These are phyloP conservation scores for Actinopyga echinites DNA, from an alignment of 53 echinoderm and acorn worm species.

Conservation along the genomic window DNA sequence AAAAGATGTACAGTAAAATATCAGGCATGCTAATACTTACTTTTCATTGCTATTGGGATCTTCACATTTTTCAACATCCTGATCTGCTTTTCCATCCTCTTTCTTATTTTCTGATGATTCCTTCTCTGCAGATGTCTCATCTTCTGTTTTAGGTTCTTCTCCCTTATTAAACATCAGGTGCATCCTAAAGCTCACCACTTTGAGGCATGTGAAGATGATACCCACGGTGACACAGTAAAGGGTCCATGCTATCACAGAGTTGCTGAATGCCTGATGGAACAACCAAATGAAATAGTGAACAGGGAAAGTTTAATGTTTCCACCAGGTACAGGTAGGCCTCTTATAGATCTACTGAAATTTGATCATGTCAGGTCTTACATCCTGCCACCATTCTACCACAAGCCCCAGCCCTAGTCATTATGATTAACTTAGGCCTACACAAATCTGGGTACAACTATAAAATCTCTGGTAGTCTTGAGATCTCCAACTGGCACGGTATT, in stretches of 20 bases:
- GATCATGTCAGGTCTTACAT: too few species aligned
- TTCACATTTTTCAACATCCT: constrained; percentile 20
- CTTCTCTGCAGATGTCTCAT: constrained; percentile 32
- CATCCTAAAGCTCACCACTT: constrained; percentile 80
- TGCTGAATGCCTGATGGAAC: constrained; percentile 60
- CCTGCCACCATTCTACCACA: too few species aligned
- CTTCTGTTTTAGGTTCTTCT: constrained; percentile 65
- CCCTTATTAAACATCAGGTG: constrained; percentile 92
- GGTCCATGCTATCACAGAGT: constrained; percentile 61
- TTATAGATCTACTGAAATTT: too few species aligned
- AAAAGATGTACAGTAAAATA: too few species aligned
- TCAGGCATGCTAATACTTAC: too few species aligned
- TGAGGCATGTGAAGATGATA: constrained; percentile 63
- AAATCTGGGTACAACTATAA: too few species aligned
- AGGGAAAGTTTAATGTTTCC: background rate
- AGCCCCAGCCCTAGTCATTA: too few species aligned
- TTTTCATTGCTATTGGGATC: constrained; percentile 21
- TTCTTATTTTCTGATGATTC: constrained; percentile 33
- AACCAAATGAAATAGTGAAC: background rate
- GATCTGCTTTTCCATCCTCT: constrained; percentile 16
- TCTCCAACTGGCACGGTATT: too few species aligned
- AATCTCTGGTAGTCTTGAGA: too few species aligned
- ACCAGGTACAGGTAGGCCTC: too few species aligned
- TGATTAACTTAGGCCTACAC: too few species aligned
- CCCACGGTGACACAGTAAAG: constrained; percentile 68